Conservation (phyloP, 2,888 invertebrate genomes). For the Aporophyla lueneburgensis region DNA sequence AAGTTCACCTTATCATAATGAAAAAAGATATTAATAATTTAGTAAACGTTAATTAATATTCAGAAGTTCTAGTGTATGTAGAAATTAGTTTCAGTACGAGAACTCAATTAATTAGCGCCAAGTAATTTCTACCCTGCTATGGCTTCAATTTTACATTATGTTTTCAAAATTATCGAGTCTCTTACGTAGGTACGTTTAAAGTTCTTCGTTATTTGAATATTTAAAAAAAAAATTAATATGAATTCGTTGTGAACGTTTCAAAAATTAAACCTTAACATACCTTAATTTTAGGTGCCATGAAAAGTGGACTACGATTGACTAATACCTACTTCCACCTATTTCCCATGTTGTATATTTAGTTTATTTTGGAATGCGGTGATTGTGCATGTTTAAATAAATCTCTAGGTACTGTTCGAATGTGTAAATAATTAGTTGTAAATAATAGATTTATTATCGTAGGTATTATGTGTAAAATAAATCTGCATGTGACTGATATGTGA, state of each 20-base stretch:
- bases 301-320: background rate
- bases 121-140: slow-evolving; percentile 16
- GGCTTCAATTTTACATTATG: slow-evolving; percentile 8
- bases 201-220: background rate
- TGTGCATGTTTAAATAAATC: slow-evolving; percentile 39
- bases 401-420: background rate
- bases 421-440: background rate
- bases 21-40: background rate
- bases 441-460: background rate
- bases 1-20: background rate
- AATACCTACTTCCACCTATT: background rate
- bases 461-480: slow-evolving; percentile 2
- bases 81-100: background rate
- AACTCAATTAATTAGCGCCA: slow-evolving; percentile 24
- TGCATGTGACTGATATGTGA: slow-evolving; percentile 40
- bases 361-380: slow-evolving; percentile 25
- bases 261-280: background rate
- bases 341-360: background rate
- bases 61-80: slow-evolving; percentile 6
- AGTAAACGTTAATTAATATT: slow-evolving; percentile 8
- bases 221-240: no score
- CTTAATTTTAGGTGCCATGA: background rate
- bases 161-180: background rate
- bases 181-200: slow-evolving; percentile 1
- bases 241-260: background rate